Base-by-base conservation (phyloP, 2,888 invertebrate genomes). In the Nycteola revayana region DNA sequence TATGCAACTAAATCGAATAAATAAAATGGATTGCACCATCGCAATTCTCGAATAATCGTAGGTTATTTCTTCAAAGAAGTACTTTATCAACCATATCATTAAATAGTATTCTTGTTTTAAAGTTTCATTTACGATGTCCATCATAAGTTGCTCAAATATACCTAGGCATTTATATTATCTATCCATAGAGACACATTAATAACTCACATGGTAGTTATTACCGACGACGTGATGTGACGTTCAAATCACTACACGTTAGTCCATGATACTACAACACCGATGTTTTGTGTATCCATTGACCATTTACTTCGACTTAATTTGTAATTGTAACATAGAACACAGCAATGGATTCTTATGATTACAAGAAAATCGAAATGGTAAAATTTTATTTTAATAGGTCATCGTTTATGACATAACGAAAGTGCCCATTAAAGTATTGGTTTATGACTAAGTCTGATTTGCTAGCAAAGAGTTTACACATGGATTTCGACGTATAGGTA, bases 371-470 rank as follows among this genome's bases (percentile, higher is more conserved):
- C 35, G 10, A n/a, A n/a, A n/a, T n/a, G n/a, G 27, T 24, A 26
- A 51, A 29, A 25, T 42, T 32, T 42, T 25, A 32, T 28, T 36
- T 44, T 46, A 49, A 42, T 49, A 46, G 28, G 20, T 31, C 23
- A 17, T 25, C 17, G 68, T 76, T 78, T 75, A 80, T 64, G 62
- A 52, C 50, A 56, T 43, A 47, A 54, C 48, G 60, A 64, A 73
- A 73, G 72, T 73, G 61, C 56, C 66, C 69, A 75, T 78, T 70
- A 77, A 66, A 62, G 59, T 50, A 51, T 41, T 57, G 69, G 70
- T 76, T 77, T 75, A 78, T 67, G 60, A 42, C 41, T 53, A 40
- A 37, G 35, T 46, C 42, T 38, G 60, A 54, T 59, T 57, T 60
- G 61, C 54, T 43, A 52, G 41, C 47, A 36, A 42, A 46, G 54